Percentiles rank a stretch among this genome's conserved stretches.
Evolutionary conservation across 2,888 invertebrate species (phyloP).

Genomic region (Drosophila anomelani): DNA sequence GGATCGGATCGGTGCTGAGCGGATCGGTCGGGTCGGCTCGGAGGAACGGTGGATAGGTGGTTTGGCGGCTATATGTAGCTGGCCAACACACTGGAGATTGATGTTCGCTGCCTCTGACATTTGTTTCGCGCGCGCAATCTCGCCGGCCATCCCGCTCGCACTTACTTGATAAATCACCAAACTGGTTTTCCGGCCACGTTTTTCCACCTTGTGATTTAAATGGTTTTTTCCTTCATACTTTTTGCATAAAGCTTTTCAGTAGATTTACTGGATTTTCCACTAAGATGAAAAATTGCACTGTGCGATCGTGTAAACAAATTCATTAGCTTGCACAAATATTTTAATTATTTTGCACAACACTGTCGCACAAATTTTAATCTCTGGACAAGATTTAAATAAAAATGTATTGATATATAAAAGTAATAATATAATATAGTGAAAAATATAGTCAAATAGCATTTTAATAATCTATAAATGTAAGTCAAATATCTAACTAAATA

Average conservation of each 20-base stretch:
- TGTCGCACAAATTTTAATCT: conserved; percentile 2
- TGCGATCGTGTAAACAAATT: conserved; percentile 79
- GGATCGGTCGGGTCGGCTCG: conserved; percentile 35
- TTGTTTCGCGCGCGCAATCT: conserved; percentile 75
- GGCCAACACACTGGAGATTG: conserved; percentile 66
- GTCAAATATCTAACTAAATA: background rate
- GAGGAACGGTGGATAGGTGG: conserved; percentile 27
- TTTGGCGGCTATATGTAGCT: conserved; percentile 26
- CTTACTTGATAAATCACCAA: conserved; percentile 42
- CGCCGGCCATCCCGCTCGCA: conserved; percentile 58
- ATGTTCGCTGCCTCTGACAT: conserved; percentile 79
- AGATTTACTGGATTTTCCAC: conserved; percentile 69
- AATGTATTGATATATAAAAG: background rate
- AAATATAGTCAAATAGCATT: too few species aligned
- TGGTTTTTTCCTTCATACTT: conserved; percentile 65
- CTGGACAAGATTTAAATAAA: background rate
- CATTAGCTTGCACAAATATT: conserved; percentile 76
- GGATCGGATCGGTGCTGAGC: conserved; percentile 15
- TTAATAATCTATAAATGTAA: background rate
- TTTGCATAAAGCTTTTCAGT: conserved; percentile 54
- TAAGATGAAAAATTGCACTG: conserved; percentile 72
- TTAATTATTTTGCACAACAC: conserved; percentile 66
- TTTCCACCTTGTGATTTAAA: conserved; percentile 69
- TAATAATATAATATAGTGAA: too few species aligned
- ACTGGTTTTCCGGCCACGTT: conserved; percentile 67